Percentiles rank a stretch among this genome's conserved stretches.
These are phyloP conservation scores for Ctenopoma multispine DNA, from an alignment of 2,797 vertebrate species.

Conservation along the genomic window DNA sequence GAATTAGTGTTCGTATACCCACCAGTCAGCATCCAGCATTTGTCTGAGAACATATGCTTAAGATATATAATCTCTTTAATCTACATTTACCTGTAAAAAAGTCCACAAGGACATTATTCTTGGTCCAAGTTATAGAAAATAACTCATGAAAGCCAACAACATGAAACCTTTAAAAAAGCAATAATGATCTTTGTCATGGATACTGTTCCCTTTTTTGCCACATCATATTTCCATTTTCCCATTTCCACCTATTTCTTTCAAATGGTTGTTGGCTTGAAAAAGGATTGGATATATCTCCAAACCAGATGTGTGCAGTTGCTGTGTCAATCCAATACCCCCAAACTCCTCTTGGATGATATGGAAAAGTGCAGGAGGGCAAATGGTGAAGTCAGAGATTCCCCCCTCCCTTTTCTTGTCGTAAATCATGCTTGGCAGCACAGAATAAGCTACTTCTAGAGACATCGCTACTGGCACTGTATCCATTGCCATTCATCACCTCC, in stretches of 20 bases:
- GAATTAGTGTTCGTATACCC: slow-evolving; percentile 26
- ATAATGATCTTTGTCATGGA: slow-evolving; percentile 39
- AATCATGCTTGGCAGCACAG: slow-evolving; percentile 86
- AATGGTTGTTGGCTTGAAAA: slow-evolving; percentile 54
- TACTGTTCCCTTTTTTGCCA: slow-evolving; percentile 40
- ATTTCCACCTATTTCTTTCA: slow-evolving; percentile 59
- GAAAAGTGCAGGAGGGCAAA: slow-evolving; percentile 84
- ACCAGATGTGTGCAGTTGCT: slow-evolving; percentile 80
- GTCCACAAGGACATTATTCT: slow-evolving; percentile 16
- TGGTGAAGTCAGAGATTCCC: slow-evolving; percentile 80
- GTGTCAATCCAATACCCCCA: slow-evolving; percentile 77
- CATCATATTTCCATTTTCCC: slow-evolving; percentile 65
- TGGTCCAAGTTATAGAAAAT: slow-evolving; percentile 16
- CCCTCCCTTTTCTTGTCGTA: slow-evolving; percentile 79
- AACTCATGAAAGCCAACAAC: slow-evolving; percentile 24
- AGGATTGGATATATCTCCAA: slow-evolving; percentile 54
- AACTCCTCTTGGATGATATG: slow-evolving; percentile 76
- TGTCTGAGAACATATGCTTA: slow-evolving; percentile 31
- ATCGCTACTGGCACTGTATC: slow-evolving; percentile 83
- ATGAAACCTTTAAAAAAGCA: slow-evolving; percentile 15
- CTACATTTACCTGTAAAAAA: slow-evolving; percentile 19
- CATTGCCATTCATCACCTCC: slow-evolving; percentile 84
- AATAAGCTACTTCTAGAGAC: slow-evolving; percentile 85
- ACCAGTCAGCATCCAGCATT: slow-evolving; percentile 41
- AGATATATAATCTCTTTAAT: slow-evolving; percentile 17